Evolutionary conservation across 2,888 invertebrate genomes (phyloP), one percentile per base, ranked within the genome.

Genomic region (Pachycephus smyrnensis): DNA sequence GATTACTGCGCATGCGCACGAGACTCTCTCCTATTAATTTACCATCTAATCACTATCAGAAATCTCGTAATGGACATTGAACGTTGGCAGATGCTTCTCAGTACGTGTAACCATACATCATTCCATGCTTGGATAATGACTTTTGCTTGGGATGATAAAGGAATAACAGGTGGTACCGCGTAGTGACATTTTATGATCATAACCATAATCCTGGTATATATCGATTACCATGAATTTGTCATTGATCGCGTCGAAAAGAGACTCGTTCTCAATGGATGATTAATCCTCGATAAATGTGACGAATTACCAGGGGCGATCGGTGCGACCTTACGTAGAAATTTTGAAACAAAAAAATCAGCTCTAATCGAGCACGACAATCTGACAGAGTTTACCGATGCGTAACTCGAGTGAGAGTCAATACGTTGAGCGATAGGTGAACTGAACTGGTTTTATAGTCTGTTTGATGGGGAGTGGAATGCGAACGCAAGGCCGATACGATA

Each of bases 21-120:
- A 71, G 76, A 80, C 81, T 71, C 77, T 83, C 82, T 86, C 85
- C 85, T 86, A 87, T 85, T 85, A 86, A 87, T 86, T 86, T 84
- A 84, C 80, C 81, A 80, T 80, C 82, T 83, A 85, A 87, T 87
- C 86, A 86, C 83, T 79, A 84, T 86, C 84, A 83, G 84, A 82
- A 87, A 87, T 87, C 87, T 86, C 79, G 12, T 30, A n/a, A 32
- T 30, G 78, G 83, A 84, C 85, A 84, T 80, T 82, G 83, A 85
- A 87, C 84, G 86, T 85, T 85, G 86, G 84, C 86, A 84, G 84
- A 82, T 86, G 86, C 84, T 80, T 81, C 79, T 75, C 23, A 35
- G 76, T 68, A 73, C 77, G 40, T 79, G 78, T 82, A 83, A 80
- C 83, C 83, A 81, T 84, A 84, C 79, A 81, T 84, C 82, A 84